Conservation (phyloP, 2,888 invertebrate species). For the Hemaris fuciformis region DNA sequence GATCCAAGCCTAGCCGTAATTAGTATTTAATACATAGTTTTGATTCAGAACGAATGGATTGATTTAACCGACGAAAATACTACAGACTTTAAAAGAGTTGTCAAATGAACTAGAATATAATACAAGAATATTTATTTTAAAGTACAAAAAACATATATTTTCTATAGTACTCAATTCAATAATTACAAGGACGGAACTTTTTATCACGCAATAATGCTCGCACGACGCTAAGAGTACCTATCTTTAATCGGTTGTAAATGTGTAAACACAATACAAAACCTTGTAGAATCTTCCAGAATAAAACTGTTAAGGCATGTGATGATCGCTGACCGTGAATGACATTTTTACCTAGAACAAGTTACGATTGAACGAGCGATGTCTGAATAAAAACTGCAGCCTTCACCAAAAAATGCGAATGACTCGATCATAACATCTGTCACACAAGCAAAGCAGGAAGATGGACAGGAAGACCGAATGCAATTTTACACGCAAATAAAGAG, state of each 20-base stretch:
- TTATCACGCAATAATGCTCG: neutral
- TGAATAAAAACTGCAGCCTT: constrained; percentile 13
- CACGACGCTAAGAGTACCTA: neutral
- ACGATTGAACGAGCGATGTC: constrained; percentile 16
- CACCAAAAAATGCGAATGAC: neutral
- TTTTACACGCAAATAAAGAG: constrained; percentile 3
- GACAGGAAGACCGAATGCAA: neutral
- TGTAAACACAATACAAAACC: neutral
- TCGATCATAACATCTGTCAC: neutral
- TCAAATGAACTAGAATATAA: too few relatives aligned
- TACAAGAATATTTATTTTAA: too few relatives aligned
- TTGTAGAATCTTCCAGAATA: neutral
- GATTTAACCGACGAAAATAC: too few relatives aligned
- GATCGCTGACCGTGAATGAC: constrained; percentile 35
- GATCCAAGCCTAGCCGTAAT: too few relatives aligned
- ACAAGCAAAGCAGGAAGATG: constrained; percentile 5
- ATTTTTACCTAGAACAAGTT: constrained; percentile 25
- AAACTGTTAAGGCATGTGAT: neutral
- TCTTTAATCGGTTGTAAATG: neutral
- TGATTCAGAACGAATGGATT: too few relatives aligned
- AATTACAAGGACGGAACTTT: too few relatives aligned
- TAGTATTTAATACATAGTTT: too few relatives aligned
- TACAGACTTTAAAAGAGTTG: too few relatives aligned
- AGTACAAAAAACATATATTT: too few relatives aligned
- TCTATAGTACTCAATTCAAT: too few relatives aligned